Evolutionary conservation across 2,888 invertebrate genomes (phyloP).

Genomic region (Ophion obscuratus): DNA sequence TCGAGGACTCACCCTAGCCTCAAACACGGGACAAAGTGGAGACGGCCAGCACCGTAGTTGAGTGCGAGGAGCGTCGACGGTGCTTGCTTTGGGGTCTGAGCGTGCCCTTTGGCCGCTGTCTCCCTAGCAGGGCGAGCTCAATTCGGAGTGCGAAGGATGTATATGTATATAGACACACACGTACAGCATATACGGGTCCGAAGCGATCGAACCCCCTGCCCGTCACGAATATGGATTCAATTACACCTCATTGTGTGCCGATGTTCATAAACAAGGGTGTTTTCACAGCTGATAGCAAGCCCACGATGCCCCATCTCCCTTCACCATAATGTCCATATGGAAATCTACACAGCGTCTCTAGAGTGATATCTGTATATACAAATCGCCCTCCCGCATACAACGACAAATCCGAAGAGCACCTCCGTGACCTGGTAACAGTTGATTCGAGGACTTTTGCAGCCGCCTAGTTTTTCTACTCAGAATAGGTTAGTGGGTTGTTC

Average conservation of each 20-base stretch:
- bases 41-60: slow-evolving; percentile 38
- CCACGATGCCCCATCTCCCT: slow-evolving; percentile 57
- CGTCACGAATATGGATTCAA: slow-evolving; percentile 80
- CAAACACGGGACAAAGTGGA: slow-evolving; percentile 21
- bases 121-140: slow-evolving; percentile 53
- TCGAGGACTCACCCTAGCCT: slow-evolving; percentile 71
- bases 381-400: slow-evolving; percentile 2
- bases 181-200: slow-evolving; percentile 25
- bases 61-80: slow-evolving; percentile 57
- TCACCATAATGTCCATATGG: slow-evolving; percentile 6
- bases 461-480: background rate
- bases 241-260: slow-evolving; percentile 82
- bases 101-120: slow-evolving; percentile 22
- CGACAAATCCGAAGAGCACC: slow-evolving; percentile 20
- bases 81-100: slow-evolving; percentile 38
- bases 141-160: slow-evolving; percentile 9
- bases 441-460: background rate
- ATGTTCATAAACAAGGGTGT: slow-evolving; percentile 82
- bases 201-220: slow-evolving; percentile 55
- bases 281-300: slow-evolving; percentile 81
- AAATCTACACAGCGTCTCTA: slow-evolving; percentile 11
- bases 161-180: background rate
- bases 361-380: slow-evolving; percentile 48
- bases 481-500: slow-evolving; percentile 14
- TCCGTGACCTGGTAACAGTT: background rate